A percentile compares a stretch with the other conserved stretches of the same genome.
Evolutionary conservation across 2,888 invertebrate genomes (phyloP).

Genomic region (Drosophila anomalata): DNA sequence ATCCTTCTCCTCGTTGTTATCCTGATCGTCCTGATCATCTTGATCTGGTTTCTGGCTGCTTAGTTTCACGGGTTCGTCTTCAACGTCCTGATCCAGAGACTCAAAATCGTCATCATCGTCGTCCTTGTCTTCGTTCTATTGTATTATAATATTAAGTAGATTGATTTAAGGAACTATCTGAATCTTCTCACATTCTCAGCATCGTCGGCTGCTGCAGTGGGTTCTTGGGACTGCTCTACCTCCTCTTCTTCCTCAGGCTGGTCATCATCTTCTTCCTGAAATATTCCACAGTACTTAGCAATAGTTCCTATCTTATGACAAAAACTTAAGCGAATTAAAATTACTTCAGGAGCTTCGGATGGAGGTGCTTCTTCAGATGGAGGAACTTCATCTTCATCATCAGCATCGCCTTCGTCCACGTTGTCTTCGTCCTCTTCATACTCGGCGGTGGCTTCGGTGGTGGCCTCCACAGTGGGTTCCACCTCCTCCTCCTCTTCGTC

Average conservation of each 20-base stretch:
- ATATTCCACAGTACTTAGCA: not conserved
- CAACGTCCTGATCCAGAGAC: conserved; percentile 81
- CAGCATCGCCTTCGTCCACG: conserved; percentile 45
- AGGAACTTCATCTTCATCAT: conserved; percentile 34
- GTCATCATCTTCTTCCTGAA: conserved; percentile 50
- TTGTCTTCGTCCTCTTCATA: conserved; percentile 54
- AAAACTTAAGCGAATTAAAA: not conserved
- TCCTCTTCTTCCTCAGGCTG: conserved; percentile 63
- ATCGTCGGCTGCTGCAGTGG: conserved; percentile 14
- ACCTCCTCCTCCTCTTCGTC: conserved; percentile 36
- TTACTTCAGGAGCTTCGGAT: not conserved
- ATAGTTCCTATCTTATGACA: conserved; percentile 3
- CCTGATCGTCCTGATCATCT: conserved; percentile 75
- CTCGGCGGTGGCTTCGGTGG: conserved; percentile 48
- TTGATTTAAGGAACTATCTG: accelerated
- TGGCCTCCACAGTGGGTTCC: conserved; percentile 49
- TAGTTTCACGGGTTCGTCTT: conserved; percentile 80
- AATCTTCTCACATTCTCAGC: not conserved
- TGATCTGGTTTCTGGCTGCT: conserved; percentile 70
- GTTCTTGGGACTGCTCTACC: conserved; percentile 74
- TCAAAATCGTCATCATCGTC: conserved; percentile 82
- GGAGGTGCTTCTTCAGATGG: conserved; percentile 63
- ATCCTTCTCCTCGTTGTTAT: conserved; percentile 63
- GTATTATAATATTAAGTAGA: not conserved
- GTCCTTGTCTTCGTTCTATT: conserved; percentile 66